These are phyloP conservation scores for Danio rerio DNA, from an alignment of 2,113 vertebrate genomes.

Conservation along the genomic window DNA sequence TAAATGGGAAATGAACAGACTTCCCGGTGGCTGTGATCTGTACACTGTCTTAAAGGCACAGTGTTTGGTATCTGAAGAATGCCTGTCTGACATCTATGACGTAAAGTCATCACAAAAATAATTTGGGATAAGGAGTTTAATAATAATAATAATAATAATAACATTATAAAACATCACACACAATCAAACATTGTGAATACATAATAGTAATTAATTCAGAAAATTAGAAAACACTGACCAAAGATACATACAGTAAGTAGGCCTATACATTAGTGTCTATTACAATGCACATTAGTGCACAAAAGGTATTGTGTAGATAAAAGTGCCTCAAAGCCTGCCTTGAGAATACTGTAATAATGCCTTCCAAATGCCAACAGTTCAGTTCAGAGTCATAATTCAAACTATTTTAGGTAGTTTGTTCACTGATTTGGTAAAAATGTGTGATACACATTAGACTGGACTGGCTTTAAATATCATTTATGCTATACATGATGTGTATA, in stretches of 20 bases:
- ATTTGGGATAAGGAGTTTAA: conserved; percentile 3
- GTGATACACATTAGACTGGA: neutral
- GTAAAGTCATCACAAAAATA: neutral
- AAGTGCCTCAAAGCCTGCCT: conserved; percentile 12
- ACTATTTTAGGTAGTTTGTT: conserved; percentile 2
- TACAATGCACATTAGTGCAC: neutral
- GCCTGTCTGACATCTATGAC: neutral
- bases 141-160: conserved; percentile 17
- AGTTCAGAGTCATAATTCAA: neutral
- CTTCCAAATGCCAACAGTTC: neutral
- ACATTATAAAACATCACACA: conserved; percentile 16
- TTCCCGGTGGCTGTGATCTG: conserved; percentile 38
- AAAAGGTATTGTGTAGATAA: neutral
- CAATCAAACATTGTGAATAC: neutral
- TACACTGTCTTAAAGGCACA: conserved; percentile 54
- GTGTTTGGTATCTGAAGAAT: neutral
- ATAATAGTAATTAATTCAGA: neutral
- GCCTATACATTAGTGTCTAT: neutral
- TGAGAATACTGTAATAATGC: conserved; percentile 14
- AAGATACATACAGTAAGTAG: conserved; percentile 4
- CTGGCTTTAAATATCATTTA: neutral
- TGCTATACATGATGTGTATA: neutral
- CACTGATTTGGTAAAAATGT: neutral
- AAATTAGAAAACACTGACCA: conserved; percentile 25
- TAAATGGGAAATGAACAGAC: conserved; percentile 53